Evolutionary conservation across 1,140 invertebrate species (phyloP), one percentile per base, ranked within the genome.

Genomic region (Bradysia coprophila): DNA sequence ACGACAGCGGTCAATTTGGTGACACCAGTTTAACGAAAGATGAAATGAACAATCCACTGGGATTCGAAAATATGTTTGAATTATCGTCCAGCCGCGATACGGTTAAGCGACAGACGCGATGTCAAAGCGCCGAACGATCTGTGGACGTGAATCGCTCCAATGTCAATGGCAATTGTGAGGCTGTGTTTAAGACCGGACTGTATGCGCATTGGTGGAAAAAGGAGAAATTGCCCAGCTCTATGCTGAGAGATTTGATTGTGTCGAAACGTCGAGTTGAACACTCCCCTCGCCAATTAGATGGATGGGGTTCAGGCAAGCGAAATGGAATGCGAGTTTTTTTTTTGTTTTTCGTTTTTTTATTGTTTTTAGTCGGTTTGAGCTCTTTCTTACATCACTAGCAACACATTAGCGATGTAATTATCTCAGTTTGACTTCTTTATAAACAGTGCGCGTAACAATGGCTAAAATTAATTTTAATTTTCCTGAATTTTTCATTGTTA

Each of bases 121-220:
- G 42, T 11, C 38, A 34, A 21, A 43, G 36, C 31, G 23, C 37
- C 33, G 36, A 39, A 33, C 36, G 21, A 32, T 11, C 42, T 20
- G 18, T 57, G 41, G 53, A 56, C 46, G 48, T 57, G 28, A 54
- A 59, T 43, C 47, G 10, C n/a, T 20, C n/a, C 2, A 16, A 39
- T 23, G 2, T 38, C 15, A 36, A 22, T 9, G 4, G n/a, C 10
- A 3, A 22, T 18, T 40, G 8, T 18, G 32, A 40, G 38, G 66
- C 57, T 69, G 8, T 76, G 50, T 87, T 77, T 61, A 76, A 77
- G 23, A 86, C 83, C 20, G 81, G 81, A 49, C 66, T 89, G 56
- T 89, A 89, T 58, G 84, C 83, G 45, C 84, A 89, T 64, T 89
- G 85, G 85, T 88, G 84, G 82, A 75, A 87, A 61, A 88, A 88